Conservation (phyloP, 2,113 vertebrate species). For the Corapipo altera region DNA sequence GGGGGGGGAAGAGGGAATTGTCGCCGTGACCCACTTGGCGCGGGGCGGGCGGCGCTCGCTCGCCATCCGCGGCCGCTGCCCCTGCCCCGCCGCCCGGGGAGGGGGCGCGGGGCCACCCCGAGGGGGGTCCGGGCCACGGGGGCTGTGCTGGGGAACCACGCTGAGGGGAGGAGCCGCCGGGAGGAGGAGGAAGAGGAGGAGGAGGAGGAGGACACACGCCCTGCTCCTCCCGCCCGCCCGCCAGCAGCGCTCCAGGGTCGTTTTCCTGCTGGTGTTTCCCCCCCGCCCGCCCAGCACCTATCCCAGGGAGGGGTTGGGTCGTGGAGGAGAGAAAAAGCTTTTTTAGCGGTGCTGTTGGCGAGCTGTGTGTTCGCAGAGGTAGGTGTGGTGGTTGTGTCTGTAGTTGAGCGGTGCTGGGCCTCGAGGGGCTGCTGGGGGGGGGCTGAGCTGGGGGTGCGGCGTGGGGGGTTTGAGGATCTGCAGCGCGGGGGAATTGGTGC, state of each 20-base stretch:
- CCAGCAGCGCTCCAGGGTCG: neutral
- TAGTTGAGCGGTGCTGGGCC: neutral
- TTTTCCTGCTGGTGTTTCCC: too few relatives aligned
- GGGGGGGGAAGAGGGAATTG: neutral
- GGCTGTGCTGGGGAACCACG: neutral
- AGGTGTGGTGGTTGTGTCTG: accelerated
- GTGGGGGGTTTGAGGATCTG: accelerated
- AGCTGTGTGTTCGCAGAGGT: neutral
- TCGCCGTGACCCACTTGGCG: neutral
- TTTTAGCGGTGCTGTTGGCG: too few relatives aligned
- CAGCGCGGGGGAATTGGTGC: neutral
- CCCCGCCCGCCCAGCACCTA: too few relatives aligned
- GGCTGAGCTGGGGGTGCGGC: neutral
- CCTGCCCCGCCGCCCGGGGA: neutral
- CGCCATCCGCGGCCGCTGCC: neutral
- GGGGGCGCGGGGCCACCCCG: neutral
- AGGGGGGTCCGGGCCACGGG: neutral
- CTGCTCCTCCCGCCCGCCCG: neutral
- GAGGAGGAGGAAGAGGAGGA: neutral
- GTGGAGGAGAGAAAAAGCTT: too few relatives aligned
- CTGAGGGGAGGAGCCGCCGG: neutral
- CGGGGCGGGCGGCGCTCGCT: neutral
- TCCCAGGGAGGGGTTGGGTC: too few relatives aligned
- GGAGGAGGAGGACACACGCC: neutral
- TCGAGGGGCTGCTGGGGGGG: neutral